Evolutionary conservation across 2,113 vertebrate genomes (phyloP).

Genomic region (Malurus elegans): DNA sequence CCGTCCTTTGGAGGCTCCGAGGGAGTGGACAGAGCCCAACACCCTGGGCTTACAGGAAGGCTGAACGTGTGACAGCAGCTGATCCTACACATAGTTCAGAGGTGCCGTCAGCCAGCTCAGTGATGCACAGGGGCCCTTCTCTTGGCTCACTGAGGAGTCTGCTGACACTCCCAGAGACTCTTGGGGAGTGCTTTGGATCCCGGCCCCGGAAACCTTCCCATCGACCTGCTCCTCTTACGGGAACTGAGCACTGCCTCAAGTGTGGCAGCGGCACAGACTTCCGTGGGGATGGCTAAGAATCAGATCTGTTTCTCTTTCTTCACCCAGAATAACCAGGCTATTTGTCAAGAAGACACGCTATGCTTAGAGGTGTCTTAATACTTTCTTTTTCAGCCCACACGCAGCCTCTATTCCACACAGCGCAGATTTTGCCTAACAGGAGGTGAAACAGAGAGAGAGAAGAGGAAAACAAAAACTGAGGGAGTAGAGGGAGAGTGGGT

Average conservation of each 20-base stretch:
- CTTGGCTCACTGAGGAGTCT: neutral
- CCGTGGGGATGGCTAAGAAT: neutral
- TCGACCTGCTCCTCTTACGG: neutral
- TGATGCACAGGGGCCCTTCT: neutral
- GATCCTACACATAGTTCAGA: neutral
- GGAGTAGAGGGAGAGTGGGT: neutral
- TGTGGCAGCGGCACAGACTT: neutral
- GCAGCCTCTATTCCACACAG: neutral
- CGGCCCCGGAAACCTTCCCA: neutral
- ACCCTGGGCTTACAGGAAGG: neutral
- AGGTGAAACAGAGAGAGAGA: neutral
- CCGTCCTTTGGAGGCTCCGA: fast-evolving
- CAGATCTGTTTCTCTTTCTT: neutral
- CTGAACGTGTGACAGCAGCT: neutral
- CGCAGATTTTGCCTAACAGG: neutral
- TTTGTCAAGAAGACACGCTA: neutral
- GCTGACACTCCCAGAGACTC: slow-evolving; percentile 30
- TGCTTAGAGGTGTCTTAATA: neutral
- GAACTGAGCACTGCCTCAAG: neutral
- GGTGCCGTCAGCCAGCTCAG: slow-evolving; percentile 1
- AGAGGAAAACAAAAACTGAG: neutral
- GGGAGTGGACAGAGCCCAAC: fast-evolving
- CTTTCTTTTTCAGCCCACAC: neutral
- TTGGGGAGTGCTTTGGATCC: neutral
- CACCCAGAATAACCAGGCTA: neutral